Base-by-base conservation (phyloP, 2,797 vertebrate species). In the Acridotheres tristis region DNA sequence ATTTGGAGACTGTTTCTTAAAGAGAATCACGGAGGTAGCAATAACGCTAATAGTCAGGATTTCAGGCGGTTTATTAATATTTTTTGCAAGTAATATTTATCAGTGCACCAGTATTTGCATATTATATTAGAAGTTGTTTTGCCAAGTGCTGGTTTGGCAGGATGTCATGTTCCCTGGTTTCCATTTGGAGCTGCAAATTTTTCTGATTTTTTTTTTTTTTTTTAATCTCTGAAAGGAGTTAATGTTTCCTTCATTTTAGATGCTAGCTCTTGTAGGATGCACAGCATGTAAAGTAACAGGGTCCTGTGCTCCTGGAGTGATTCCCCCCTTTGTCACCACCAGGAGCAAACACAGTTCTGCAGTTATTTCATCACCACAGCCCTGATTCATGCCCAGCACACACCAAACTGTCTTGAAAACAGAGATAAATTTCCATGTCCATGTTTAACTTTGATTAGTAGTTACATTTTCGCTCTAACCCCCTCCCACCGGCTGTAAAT, bases 401-500 rank as follows among this genome's bases (percentile, higher is more conserved):
- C 84, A 54, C 36, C 73, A 54, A 79, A 68, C 34, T 78, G 71
- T 48, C 79, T 58, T 88, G 65, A 85, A 82, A 92, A 63, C 18
- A 77, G 65, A 82, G 62, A 72, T 85, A 61, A 94, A 92, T 85
- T 74, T 71, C 89, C 62, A 55, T 75, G 73, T 75, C 89, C 75
- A 2, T 45, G 77, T 87, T 89, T 72, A 86, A 91, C 87, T 96
- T 79, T 89, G 79, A 96, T 94, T 96, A 96, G 82, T 86, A 88
- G 85, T 74, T 94, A 59, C 67, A 57, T 78, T 88, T 67, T 51
- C 66, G 4, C 83, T 89, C 18, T 72, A 80, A 81, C 53, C 88
- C 66, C 67, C 83, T 89, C 90, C 34, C 83, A 67, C 72, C 30
- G 78, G 22, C 92, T 85, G 91, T 96, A 93, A 95, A 95, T 96